Percentiles rank a stretch among this genome's conserved stretches.
These are phyloP conservation scores for Cetonia aurata DNA, from an alignment of 2,888 invertebrate genomes.

Conservation along the genomic window DNA sequence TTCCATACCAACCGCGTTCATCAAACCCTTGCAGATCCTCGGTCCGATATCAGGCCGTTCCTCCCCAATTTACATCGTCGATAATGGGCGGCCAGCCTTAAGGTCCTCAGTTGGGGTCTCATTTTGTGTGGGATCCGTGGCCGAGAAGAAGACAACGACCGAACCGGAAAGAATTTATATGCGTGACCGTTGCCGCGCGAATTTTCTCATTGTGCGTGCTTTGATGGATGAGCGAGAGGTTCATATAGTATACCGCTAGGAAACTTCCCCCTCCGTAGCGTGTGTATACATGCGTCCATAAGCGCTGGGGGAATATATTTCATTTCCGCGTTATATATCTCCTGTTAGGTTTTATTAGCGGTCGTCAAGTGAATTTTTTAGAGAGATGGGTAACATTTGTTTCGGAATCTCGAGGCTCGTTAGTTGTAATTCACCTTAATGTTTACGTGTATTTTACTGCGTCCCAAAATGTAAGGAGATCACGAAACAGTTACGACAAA, in stretches of 20 bases:
- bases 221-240: constrained; percentile 34
- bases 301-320: constrained; percentile 33
- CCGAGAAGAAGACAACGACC: background rate
- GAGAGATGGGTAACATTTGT: constrained; percentile 23
- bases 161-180: constrained; percentile 30
- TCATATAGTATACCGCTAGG: background rate
- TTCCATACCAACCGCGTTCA: constrained; percentile 43
- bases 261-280: constrained; percentile 21
- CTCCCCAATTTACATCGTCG: constrained; percentile 49
- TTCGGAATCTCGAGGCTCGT: background rate
- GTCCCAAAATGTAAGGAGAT: no score
- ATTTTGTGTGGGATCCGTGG: constrained; percentile 29
- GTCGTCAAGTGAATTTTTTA: constrained; percentile 38
- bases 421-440: background rate
- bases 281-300: constrained; percentile 21
- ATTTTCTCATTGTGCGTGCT: constrained; percentile 24
- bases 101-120: constrained; percentile 44
- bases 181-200: constrained; percentile 27
- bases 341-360: constrained; percentile 44
- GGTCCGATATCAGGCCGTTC: constrained; percentile 35
- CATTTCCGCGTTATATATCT: constrained; percentile 35
- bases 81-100: constrained; percentile 48
- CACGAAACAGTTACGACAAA: no score
- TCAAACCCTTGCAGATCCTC: constrained; percentile 44
- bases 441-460: no score